Evolutionary conservation across 2,113 vertebrate species (phyloP), one percentile per base, ranked within the genome.

Genomic region (Hipposideros armiger): DNA sequence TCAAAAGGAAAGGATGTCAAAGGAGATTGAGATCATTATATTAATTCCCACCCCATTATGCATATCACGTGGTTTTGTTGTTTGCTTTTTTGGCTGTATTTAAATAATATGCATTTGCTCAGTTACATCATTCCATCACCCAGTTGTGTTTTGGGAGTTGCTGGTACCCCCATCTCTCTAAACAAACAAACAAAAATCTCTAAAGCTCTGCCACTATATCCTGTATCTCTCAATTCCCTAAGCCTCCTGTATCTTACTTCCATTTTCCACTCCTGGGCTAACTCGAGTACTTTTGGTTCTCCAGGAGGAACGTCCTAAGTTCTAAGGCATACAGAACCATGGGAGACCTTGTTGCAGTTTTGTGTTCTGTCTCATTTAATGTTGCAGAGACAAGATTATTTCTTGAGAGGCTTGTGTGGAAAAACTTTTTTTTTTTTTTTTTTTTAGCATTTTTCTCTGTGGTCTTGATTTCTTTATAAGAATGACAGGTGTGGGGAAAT

Each of bases 1-100:
- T 45, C 64, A 85, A 85, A 91, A 80, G 45, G 36, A 78, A 87
- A 87, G 9, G 28, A 62, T 93, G 60, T 66, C 83, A 40, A 64
- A 95, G n/a, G 89, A 74, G 42, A 80, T n/a, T 74, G 67, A 77
- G 78, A 90, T 73, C 83, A 28, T 22, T 93, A 54, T 54, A 93
- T 73, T 77, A 87, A 85, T 78, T n/a, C 52, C 58, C 7, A 7
- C 11, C 30, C 58, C 40, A 26, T 77, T 62, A 11, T 4, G 30
- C 6, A 1, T 64, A 56, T 32, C 47, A n/a, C 4, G 13, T 54
- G 50, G 36, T 83, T 64, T 72, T 84, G 3, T 32, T 76, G 66
- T 60, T 60, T 40, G 9, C 5, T 72, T 87, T 85, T 13, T 72
- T 36, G 36, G 56, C n/a, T 83, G 22, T 58, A 89, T 91, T 74